Percentiles rank a stretch among this genome's conserved stretches.
phyloP scores from a whole-genome alignment of 2,797 vertebrate genomes.

The Jordanella pulchra region DNA sequence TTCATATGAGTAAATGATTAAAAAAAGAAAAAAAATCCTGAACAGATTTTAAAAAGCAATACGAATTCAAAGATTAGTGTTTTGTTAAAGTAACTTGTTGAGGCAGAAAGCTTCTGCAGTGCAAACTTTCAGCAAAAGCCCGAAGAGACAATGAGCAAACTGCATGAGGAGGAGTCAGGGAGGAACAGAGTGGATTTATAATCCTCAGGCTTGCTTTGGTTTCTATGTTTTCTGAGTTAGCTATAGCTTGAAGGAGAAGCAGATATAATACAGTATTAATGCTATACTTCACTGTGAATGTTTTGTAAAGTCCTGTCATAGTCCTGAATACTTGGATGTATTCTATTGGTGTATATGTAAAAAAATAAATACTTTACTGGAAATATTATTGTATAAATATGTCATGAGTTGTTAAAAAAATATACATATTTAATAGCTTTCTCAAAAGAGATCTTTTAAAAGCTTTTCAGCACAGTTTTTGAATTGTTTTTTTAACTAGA shows the following conservation, averaged over 20 bases:
- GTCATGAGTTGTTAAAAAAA: background rate
- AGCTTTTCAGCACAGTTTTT: conserved; percentile 14
- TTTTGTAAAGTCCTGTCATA: conserved; percentile 34
- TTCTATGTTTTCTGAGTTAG: conserved; percentile 56
- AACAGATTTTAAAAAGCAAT: conserved; percentile 39
- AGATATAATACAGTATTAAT: conserved; percentile 49
- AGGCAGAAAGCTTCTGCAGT: conserved; percentile 59
- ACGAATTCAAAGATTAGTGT: conserved; percentile 40
- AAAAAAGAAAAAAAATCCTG: background rate
- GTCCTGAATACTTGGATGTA: conserved; percentile 23
- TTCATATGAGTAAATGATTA: conserved; percentile 5
- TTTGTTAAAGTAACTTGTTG: conserved; percentile 61
- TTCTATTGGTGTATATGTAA: conserved; percentile 8
- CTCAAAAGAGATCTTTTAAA: background rate
- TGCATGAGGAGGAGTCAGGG: conserved; percentile 65
- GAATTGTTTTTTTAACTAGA: conserved; percentile 20
- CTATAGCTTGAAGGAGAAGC: conserved; percentile 52
- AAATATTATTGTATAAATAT: conserved; percentile 17
- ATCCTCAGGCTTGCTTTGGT: conserved; percentile 68
- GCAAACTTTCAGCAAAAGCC: conserved; percentile 63
- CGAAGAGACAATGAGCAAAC: conserved; percentile 59
- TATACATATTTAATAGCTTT: background rate
- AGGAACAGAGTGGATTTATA: conserved; percentile 53
- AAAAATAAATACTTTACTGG: background rate
- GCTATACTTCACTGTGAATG: conserved; percentile 50